Base-by-base conservation (phyloP, 2,888 invertebrate species). In the Oasisia sp. region DNA sequence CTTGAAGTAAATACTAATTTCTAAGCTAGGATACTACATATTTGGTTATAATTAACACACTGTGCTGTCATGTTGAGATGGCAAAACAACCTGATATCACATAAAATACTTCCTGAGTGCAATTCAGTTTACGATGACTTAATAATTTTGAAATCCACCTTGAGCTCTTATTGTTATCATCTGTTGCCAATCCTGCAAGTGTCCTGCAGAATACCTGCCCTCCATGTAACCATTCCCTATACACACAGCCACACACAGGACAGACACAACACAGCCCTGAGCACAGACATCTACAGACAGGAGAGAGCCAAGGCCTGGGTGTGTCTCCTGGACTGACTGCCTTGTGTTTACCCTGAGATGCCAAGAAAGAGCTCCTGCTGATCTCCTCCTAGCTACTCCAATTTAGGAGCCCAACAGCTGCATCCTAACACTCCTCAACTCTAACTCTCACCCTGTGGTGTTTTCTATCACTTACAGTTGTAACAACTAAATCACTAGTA, bases 321-420 rank as follows among this genome's bases (percentile, higher is more conserved):
- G 74, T 27, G 74, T 74, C 74, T 74, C 74, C 74, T 27, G 2
- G 74, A 27, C 27, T n/a, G 14, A 74, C 27, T 27, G 19, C 74
- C 74, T 74, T 27, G 74, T 74, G 74, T 74, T 74, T 74, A 74
- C 27, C 74, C 74, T 74, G 74, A 74, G 74, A 74, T 74, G 74
- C 74, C n/a, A 74, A 27, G 27, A n/a, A 7, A 74, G 14, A 50
- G 9, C 50, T 50, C 50, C 50, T 14, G 14, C 14, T 9, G 50
- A 9, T 14, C 50, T 19, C 27, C 74, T 74, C 74, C 74, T 27
- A 74, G 3, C 74, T 74, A 74, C 74, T 74, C 74, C 74, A 19
- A 74, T 74, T 27, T n/a, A 74, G 74, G 74, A 19, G n/a, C 74
- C 74, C 74, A 74, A 74, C 74, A 74, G 74, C 74, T 74, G 74